Evolutionary conservation across 2,113 vertebrate species (phyloP).

Genomic region (Callithrix jacchus): DNA sequence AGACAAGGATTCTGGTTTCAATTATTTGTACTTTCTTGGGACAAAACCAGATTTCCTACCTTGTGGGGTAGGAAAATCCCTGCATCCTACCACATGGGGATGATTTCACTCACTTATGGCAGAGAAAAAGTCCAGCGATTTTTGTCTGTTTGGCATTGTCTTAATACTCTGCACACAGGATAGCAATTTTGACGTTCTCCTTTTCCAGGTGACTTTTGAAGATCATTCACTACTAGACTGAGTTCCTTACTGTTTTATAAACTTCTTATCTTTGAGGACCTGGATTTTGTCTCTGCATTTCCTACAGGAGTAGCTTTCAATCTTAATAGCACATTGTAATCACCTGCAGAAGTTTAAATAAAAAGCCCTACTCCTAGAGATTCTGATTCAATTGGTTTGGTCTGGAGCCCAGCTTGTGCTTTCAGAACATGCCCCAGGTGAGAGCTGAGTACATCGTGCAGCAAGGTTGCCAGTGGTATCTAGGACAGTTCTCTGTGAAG

Average conservation of each 20-base stretch:
- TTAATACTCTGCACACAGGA: background rate
- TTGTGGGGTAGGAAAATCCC: background rate
- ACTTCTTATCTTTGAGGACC: background rate
- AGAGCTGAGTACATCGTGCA: background rate
- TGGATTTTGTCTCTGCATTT: background rate
- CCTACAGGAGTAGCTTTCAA: background rate
- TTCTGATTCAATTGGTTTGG: background rate
- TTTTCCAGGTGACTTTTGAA: background rate
- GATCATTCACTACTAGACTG: background rate
- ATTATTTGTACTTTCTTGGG: slow-evolving; percentile 57
- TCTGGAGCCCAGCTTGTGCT: background rate
- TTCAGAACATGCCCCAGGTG: background rate
- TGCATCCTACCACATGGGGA: background rate
- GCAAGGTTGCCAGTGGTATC: background rate
- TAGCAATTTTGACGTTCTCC: background rate
- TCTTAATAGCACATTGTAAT: background rate
- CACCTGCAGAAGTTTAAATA: background rate
- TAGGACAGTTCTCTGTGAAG: background rate
- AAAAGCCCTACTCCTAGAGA: background rate
- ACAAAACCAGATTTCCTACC: slow-evolving; percentile 12
- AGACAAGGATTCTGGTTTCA: slow-evolving; percentile 55
- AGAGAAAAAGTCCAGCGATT: background rate
- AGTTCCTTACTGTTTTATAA: background rate
- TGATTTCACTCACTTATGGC: background rate
- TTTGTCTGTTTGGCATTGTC: background rate